Base-by-base conservation (phyloP, 2,797 vertebrate species). In the Phalanger gymnotis region DNA sequence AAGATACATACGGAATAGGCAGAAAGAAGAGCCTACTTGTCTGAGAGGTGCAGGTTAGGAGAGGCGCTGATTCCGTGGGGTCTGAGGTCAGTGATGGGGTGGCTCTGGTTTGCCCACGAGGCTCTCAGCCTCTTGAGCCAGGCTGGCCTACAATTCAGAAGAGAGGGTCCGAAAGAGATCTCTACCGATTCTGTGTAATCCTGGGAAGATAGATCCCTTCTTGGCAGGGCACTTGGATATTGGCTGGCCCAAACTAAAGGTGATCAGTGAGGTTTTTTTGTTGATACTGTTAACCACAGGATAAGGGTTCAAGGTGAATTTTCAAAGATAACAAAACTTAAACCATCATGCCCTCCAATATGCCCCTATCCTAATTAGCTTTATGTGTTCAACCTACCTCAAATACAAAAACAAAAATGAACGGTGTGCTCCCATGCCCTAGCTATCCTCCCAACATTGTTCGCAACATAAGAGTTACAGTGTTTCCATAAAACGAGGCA, bases 281-380 rank as follows among this genome's bases (percentile, higher is more conserved):
- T 51, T 47, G 90, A 55, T 61, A 91, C 54, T 22, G 19, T 73
- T 91, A 52, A 93, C 91, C 94, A 95, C 0, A 93, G 47, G n/a
- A 19, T 96, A 55, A 95, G 54, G 6, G 16, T 90, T 47, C 95
- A 91, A 52, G 56, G 47, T 34, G 10, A 22, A 93, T 53, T 95
- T 57, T 10, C 90, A 31, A 91, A 96, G 95, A 94, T 12, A 92
- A 87, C 61, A 61, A 4, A 1, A 95, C 94, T 58, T 93, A 53
- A 56, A 40, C 25, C 25, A 89, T 57, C 61, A 93, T 53, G 51
- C 54, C 14, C 57, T 93, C 93, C 95, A 94, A 53, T 51, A 51
- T 58, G 92, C 92, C 51, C n/a, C 53, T 61, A n/a, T 47, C 57
- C 53, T 53, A 90, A 89, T 28, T 93, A 93, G 53, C 28, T 53